These are phyloP conservation scores for Elephas maximus DNA, from an alignment of 2,113 vertebrate genomes.

Conservation along the genomic window DNA sequence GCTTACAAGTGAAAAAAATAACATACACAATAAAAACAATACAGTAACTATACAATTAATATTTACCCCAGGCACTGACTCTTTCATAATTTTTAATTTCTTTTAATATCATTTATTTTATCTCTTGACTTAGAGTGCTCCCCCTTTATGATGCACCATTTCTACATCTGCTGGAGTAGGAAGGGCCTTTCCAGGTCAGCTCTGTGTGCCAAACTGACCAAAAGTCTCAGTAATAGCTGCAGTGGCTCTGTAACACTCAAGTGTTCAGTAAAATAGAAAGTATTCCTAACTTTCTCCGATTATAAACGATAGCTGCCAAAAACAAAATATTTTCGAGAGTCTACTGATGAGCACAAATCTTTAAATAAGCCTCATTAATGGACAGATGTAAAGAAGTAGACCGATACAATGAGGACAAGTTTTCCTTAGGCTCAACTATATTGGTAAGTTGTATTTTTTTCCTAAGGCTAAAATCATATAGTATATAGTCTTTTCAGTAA, in stretches of 20 bases:
- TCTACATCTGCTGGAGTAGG: not conserved
- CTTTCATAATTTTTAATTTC: not conserved
- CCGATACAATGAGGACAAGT: not conserved
- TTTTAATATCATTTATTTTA: not conserved
- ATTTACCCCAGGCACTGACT: not conserved
- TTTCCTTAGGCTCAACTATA: not conserved
- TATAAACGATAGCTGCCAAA: not conserved
- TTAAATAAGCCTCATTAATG: not conserved
- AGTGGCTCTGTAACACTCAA: not conserved
- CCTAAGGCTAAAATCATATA: not conserved
- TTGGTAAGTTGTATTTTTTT: not conserved
- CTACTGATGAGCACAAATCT: not conserved
- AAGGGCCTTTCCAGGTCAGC: not conserved
- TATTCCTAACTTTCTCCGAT: not conserved
- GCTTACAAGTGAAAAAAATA: not conserved
- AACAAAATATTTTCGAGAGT: not conserved
- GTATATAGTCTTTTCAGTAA: not conserved
- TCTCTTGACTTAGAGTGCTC: not conserved
- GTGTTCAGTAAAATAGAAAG: not conserved
- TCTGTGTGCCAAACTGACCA: not conserved
- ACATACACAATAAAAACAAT: rapidly evolving
- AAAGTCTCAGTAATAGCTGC: not conserved
- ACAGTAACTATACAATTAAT: not conserved
- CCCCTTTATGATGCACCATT: not conserved
- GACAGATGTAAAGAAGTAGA: not conserved